These are phyloP conservation scores for Trichogramma evanescens DNA, from an alignment of 2,888 invertebrate species.

Conservation along the genomic window DNA sequence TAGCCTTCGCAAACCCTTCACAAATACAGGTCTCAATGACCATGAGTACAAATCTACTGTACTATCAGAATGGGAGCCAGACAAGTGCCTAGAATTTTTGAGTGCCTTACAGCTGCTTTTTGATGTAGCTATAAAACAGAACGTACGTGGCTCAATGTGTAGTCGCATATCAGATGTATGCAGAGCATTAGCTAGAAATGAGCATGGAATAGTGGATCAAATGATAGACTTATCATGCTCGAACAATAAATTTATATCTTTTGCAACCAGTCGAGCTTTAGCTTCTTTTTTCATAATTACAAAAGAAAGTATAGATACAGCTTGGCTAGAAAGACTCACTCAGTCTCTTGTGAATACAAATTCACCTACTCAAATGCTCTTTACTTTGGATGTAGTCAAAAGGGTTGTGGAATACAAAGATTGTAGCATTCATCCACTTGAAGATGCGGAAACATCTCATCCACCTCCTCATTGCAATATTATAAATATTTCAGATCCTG, in stretches of 20 bases:
- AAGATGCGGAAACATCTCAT: slow-evolving; percentile 51
- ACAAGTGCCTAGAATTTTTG: slow-evolving; percentile 67
- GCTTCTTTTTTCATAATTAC: slow-evolving; percentile 79
- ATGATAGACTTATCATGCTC: slow-evolving; percentile 73
- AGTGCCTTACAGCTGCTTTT: slow-evolving; percentile 78
- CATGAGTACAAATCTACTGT: slow-evolving; percentile 51
- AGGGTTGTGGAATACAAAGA: slow-evolving; percentile 86
- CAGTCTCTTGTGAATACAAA: slow-evolving; percentile 59
- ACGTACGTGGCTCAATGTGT: slow-evolving; percentile 74
- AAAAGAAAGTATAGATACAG: slow-evolving; percentile 71
- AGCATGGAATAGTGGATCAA: slow-evolving; percentile 77
- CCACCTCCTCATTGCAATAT: slow-evolving; percentile 52
- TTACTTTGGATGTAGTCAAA: slow-evolving; percentile 77
- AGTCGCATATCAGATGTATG: slow-evolving; percentile 72
- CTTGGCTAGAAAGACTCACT: slow-evolving; percentile 72
- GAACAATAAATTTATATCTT: slow-evolving; percentile 73
- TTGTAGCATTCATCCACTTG: slow-evolving; percentile 67
- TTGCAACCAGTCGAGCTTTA: slow-evolving; percentile 70
- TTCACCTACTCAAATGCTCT: slow-evolving; percentile 65
- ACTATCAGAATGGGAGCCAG: slow-evolving; percentile 59
- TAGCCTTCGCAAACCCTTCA: slow-evolving; percentile 64
- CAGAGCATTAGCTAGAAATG: slow-evolving; percentile 71
- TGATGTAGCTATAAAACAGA: slow-evolving; percentile 79
- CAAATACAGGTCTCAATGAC: slow-evolving; percentile 52
- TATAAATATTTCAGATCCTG: slow-evolving; percentile 66